Base-by-base conservation (phyloP, 2,113 vertebrate genomes). In the Gymnarchus niloticus region DNA sequence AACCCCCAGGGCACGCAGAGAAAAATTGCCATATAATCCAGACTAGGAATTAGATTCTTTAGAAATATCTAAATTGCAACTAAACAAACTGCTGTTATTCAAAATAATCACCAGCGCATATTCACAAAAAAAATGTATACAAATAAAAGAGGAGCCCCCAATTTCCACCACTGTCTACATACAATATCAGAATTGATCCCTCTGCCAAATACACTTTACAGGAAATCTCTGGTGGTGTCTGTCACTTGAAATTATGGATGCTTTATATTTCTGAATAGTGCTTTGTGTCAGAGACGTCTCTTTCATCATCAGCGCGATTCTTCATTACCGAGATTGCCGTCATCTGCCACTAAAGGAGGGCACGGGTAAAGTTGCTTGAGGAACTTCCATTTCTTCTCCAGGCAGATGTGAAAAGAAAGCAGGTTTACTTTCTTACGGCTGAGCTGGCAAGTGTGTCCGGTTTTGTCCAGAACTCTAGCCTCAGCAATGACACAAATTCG, bases 221-320 rank as follows among this genome's bases (percentile, higher is more conserved):
- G 82, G 82, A 83, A 83, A 82, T 59, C 82, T 83, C 82, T 44
- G 56, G 44, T 54, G 80, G 80, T 82, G 80, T 82, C 54, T 83
- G 19, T 83, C 51, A 51, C 54, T 83, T 83, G 81, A 83, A 83
- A 56, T 83, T 56, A 83, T 56, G 54, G 81, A 48, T 83, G 21
- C 82, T 83, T 83, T 57, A 57, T 28, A 57, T 41, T 57, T n/a
- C 52, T 57, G 52, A 57, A 57, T 56, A 57, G 82, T 57, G 82
- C 82, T 83, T 57, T 57, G 82, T 83, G 82, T 57, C 25, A 41
- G 82, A 59, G 6, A 59, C 33, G 25, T 82, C 82, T 23, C 56
- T 83, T 44, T 83, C 82, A 57, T 83, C 82, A 83, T 83, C n/a
- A 83, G 82, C 37, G 37, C n/a, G 25, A 83, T 83, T 83, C 82